phyloP scores from a whole-genome alignment of 2,888 invertebrate species.

The Latrodectus elegans region DNA sequence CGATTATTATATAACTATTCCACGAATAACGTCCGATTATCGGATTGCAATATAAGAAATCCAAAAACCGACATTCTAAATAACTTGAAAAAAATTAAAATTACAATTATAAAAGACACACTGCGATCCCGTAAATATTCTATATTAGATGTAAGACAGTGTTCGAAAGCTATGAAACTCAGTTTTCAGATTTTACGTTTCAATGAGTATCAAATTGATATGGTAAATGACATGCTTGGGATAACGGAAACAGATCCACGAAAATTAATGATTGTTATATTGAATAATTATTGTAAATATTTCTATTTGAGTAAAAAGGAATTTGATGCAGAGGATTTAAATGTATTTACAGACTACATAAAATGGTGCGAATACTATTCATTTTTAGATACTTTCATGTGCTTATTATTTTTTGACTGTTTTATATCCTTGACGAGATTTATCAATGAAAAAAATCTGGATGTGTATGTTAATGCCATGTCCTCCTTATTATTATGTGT shows the following conservation, averaged over 20 bases:
- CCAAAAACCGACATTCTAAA: neutral
- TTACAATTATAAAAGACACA: neutral
- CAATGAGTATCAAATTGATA: neutral
- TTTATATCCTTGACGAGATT: neutral
- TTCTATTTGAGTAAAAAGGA: neutral
- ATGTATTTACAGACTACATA: neutral
- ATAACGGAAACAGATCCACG: neutral
- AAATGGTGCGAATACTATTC: neutral
- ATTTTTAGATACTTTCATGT: neutral
- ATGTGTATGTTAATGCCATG: neutral
- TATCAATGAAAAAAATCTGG: neutral
- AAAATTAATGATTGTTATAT: neutral
- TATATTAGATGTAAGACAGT: neutral
- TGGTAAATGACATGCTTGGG: neutral
- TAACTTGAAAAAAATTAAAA: neutral
- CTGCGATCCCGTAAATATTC: neutral
- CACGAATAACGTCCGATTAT: neutral
- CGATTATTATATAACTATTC: slow-evolving; percentile 3
- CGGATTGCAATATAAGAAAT: neutral
- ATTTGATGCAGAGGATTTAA: neutral
- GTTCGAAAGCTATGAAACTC: neutral
- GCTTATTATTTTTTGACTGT: neutral
- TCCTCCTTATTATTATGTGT: neutral
- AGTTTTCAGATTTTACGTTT: neutral
- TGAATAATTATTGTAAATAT: neutral